Base-by-base conservation (phyloP, 2,113 vertebrate genomes). In the Pipra filicauda region DNA sequence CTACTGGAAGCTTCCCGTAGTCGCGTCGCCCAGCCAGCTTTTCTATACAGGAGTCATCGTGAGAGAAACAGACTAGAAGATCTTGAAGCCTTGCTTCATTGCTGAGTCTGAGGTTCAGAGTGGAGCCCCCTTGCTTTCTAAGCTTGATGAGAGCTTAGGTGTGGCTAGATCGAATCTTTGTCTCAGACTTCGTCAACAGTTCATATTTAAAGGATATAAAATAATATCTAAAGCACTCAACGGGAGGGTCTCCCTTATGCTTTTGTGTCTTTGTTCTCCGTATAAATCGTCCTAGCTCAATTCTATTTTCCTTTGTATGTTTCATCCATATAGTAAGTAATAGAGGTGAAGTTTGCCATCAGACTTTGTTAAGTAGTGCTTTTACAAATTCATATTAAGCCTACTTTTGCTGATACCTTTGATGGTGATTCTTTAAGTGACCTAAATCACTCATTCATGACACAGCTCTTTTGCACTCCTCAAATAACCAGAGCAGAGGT, bases 161-260 rank as follows among this genome's bases (percentile, higher is more conserved):
- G 0, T 33, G 26, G 31, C 35, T 70, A 28, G 26, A 55, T 57
- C 0, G 0, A 70, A 44, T 57, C 22, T 84, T 64, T 43, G 35
- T 37, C 19, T 71, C 41, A 37, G 18, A 35, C 4, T 3, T 27
- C 18, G 41, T 46, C 44, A 59, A 30, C 0, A 0, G 20, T 35
- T 70, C 26, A 2, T 69, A 43, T 55, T 21, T 37, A 44, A 71
- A 57, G 35, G 27, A 12, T 62, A 33, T 33, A 14, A 49, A 84
- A 41, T 6, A 64, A 8, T 49, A 71, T 11, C 18, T 70, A 43
- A 35, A 90, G 71, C 22, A 57, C 19, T 49, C 55, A 44, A 2
- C 11, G 2, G 8, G 9, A 43, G 6, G 7, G 22, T 59, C 5
- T 62, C 23, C 31, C 33, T 57, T 75, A 44, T 5, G 1, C 8